Percentiles rank a stretch among this genome's conserved stretches.
Evolutionary conservation across 1,140 invertebrate genomes (phyloP).

Genomic region (Teleogryllus occipitalis): DNA sequence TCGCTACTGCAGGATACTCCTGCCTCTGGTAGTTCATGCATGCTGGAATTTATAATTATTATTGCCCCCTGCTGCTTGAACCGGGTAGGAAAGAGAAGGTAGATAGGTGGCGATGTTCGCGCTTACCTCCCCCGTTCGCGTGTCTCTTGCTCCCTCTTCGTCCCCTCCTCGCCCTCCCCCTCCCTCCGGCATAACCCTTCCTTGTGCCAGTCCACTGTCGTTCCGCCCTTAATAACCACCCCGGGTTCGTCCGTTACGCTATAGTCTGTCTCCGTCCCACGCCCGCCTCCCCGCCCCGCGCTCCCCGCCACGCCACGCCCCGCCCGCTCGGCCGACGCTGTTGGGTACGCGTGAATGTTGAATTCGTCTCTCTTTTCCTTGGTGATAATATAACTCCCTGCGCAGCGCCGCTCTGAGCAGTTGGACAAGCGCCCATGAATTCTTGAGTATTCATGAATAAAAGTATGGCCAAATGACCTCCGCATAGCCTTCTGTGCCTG

Average conservation of each 20-base stretch:
- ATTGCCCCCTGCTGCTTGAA: background rate
- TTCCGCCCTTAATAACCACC: too few species aligned
- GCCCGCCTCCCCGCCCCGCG: too few species aligned
- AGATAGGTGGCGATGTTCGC: background rate
- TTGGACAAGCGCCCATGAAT: constrained; percentile 21
- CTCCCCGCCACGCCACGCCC: too few species aligned
- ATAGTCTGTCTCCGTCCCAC: too few species aligned
- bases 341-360: too few species aligned
- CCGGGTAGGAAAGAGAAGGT: background rate
- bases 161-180: background rate
- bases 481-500: background rate
- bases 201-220: too few species aligned
- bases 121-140: background rate
- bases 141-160: background rate
- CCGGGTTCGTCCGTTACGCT: too few species aligned
- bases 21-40: constrained; percentile 3
- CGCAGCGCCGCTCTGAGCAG: background rate
- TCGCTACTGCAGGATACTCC: background rate
- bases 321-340: too few species aligned
- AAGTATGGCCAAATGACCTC: constrained; percentile 19
- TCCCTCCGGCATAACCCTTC: too few species aligned
- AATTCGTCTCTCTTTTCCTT: too few species aligned
- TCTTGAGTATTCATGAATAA: constrained; percentile 20
- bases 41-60: constrained; percentile 6
- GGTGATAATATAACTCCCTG: background rate